These are phyloP conservation scores for Lasioglossum marginatum DNA, from an alignment of 2,888 invertebrate genomes.

Conservation along the genomic window DNA sequence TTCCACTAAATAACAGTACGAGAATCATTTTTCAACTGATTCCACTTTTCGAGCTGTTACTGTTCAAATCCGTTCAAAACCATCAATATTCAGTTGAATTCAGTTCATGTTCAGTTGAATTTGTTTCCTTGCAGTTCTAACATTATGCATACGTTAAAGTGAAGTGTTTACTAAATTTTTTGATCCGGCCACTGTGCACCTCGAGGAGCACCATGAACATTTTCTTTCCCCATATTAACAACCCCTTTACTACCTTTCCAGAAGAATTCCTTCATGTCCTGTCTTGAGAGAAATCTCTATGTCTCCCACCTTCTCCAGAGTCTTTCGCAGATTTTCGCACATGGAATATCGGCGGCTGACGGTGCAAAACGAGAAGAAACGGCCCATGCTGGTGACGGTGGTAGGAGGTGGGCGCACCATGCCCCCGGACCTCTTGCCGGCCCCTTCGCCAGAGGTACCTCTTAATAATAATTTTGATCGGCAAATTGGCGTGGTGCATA, in stretches of 20 bases:
- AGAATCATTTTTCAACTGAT: not conserved
- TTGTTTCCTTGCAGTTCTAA: not conserved
- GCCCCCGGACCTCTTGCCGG: constrained; percentile 31
- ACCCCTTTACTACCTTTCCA: not conserved
- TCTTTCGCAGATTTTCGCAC: constrained; percentile 73
- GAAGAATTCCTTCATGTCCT: not conserved
- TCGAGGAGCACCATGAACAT: not conserved
- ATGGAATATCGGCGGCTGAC: constrained; percentile 72
- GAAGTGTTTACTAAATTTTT: not conserved
- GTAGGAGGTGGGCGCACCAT: constrained; percentile 32
- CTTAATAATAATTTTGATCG: constrained; percentile 84
- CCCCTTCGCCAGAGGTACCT: constrained; percentile 76
- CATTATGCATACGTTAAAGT: not conserved
- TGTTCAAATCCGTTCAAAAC: too few species aligned
- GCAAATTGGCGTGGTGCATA: constrained; percentile 83
- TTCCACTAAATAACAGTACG: not conserved
- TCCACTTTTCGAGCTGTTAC: not conserved
- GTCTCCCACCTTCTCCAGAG: constrained; percentile 36
- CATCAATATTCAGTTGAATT: not conserved
- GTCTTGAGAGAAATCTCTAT: not conserved
- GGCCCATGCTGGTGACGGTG: constrained; percentile 42
- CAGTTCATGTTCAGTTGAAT: not conserved
- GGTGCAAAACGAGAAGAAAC: constrained; percentile 63
- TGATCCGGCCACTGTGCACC: not conserved
- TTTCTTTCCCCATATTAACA: not conserved